A percentile compares a stretch with the other conserved stretches of the same genome.
These are phyloP conservation scores for Herpetotheres cachinnans DNA, from an alignment of 2,113 vertebrate genomes.

Conservation along the genomic window DNA sequence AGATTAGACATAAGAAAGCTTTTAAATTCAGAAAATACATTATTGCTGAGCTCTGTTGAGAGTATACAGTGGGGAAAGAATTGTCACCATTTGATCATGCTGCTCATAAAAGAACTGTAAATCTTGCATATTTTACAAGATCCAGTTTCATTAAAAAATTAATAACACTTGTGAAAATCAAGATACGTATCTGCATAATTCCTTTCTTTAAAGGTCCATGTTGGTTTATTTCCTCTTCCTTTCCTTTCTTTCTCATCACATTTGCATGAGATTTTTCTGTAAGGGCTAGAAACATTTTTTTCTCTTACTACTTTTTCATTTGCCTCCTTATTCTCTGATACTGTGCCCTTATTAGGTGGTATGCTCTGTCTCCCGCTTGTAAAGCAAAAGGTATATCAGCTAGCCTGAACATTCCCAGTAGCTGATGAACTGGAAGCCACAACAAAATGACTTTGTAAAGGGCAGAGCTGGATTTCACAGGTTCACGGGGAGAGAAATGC, in stretches of 20 bases:
- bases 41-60: background rate
- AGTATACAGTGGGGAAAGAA: background rate
- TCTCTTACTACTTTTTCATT: background rate
- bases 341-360: background rate
- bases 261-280: background rate
- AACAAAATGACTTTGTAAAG: slow-evolving; percentile 2
- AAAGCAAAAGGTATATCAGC: slow-evolving; percentile 2
- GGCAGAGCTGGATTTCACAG: background rate
- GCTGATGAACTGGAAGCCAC: background rate
- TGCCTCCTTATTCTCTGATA: background rate
- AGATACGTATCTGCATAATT: background rate
- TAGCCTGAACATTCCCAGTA: background rate
- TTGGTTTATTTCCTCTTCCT: background rate
- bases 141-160: slow-evolving; percentile 9
- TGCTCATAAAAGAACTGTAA: background rate
- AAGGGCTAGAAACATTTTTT: background rate
- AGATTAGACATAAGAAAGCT: slow-evolving; percentile 11
- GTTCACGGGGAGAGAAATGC: background rate
- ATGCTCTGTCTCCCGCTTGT: background rate
- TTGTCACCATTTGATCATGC: background rate
- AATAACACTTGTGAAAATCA: slow-evolving; percentile 24
- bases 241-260: background rate
- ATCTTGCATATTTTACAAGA: background rate
- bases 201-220: background rate
- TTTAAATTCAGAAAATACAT: background rate